Base-by-base conservation (phyloP, 2,113 vertebrate species). In the Triplophysa dalaica region DNA sequence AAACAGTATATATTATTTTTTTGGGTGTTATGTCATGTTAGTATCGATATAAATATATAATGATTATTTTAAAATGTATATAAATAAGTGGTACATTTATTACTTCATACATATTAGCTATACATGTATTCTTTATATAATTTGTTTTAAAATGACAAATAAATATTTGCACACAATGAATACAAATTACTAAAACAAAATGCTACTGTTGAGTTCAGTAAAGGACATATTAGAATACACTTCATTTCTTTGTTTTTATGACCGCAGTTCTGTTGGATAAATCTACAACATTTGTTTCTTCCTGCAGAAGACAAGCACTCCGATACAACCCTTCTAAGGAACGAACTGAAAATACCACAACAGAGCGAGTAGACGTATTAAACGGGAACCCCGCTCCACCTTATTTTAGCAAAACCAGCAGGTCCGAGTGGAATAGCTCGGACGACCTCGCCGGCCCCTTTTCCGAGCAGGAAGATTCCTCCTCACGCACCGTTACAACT, bases 341-440 rank as follows among this genome's bases (percentile, higher is more conserved):
- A 4, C 84, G 22, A 67, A 82, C 22, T 58, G 82, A 78, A 0
- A 83, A 65, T 5, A 19, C 63, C 11, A 85, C 90, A 21, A 83
- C 79, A 0, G 84, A 89, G 3, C 81, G 48, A 1, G 84, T 87
- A 22, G 83, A 87, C 0, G 84, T 84, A 1, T 58, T 79, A 1
- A 87, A 88, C 0, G 64, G 79, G 60, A 88, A 87, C 79, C 87
- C 89, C 0, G 17, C 60, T 17, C 82, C 79, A 12, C 78, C 79
- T 3, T 81, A 82, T 81, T 80, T 89, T 2, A 81, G 83, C 26
- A 92, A 92, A 83, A 91, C 89, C 68, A 92, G 90, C 87, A 92
- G 90, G 29, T 92, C 90, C 0, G 91, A 92, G 79, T 91, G 90
- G 88, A 92, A 91, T 89, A 92, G 90, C 82, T 92, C 90, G 0